A percentile compares a stretch with the other conserved stretches of the same genome.
phyloP scores from a whole-genome alignment of 2,888 invertebrate genomes.

The Ferdinandea cuprea region DNA sequence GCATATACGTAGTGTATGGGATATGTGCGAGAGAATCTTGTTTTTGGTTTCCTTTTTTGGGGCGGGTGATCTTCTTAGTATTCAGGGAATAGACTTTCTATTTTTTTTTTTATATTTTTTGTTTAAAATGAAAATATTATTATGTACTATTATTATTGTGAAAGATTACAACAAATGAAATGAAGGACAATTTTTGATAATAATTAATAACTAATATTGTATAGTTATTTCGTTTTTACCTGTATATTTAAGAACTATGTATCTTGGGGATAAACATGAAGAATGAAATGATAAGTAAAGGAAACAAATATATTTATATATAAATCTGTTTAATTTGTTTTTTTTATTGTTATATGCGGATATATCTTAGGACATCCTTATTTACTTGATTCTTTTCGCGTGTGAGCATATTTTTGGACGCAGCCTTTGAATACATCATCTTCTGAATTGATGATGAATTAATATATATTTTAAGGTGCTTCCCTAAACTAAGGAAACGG shows the following conservation, averaged over 20 bases:
- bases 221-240: constrained; percentile 73
- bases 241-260: constrained; percentile 71
- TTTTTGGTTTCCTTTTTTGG: constrained; percentile 9
- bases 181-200: constrained; percentile 43
- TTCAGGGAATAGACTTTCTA: constrained; percentile 65
- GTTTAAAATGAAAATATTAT: constrained; percentile 9
- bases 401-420: too few species aligned
- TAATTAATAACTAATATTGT: constrained; percentile 40
- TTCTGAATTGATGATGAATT: too few species aligned
- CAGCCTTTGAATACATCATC: too few species aligned
- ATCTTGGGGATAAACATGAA: constrained; percentile 42
- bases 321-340: constrained; percentile 56
- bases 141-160: constrained; percentile 10
- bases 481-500: too few species aligned
- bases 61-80: constrained; percentile 59
- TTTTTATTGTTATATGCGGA: not conserved
- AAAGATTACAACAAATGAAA: constrained; percentile 16
- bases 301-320: constrained; percentile 71
- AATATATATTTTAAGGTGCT: too few species aligned
- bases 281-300: constrained; percentile 66
- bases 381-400: too few species aligned
- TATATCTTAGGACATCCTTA: too few species aligned
- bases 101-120: constrained; percentile 31
- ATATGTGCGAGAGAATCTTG: constrained; percentile 42
- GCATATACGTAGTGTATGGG: not conserved